Conservation (phyloP, 2,888 invertebrate genomes). For the Boloria selene region DNA sequence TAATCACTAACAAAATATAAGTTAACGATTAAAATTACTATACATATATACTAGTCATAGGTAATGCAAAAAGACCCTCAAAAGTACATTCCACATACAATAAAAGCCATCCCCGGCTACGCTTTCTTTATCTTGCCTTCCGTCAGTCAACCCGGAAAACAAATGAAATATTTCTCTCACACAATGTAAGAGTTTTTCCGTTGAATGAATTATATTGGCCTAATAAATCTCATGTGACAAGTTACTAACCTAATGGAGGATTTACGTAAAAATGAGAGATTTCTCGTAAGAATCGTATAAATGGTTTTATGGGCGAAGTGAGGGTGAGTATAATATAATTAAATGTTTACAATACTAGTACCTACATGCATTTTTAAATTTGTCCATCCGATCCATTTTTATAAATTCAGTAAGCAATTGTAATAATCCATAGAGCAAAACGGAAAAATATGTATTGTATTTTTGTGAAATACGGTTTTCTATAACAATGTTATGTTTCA, state of each 20-base stretch:
- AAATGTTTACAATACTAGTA: no score
- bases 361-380: no score
- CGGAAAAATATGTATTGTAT: not conserved
- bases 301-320: no score
- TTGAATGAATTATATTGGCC: slow-evolving; percentile 26
- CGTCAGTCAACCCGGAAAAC: slow-evolving; percentile 44
- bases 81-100: no score
- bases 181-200: slow-evolving; percentile 15
- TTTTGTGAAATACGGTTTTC: not conserved
- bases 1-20: no score
- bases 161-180: slow-evolving; percentile 51
- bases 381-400: no score
- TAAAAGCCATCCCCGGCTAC: slow-evolving; percentile 18
- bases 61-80: no score
- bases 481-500: not conserved
- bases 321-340: no score
- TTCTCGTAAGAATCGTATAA: not conserved
- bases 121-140: slow-evolving; percentile 28
- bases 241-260: slow-evolving; percentile 1
- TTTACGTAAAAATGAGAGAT: not conserved
- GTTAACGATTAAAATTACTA: no score
- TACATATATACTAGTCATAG: no score
- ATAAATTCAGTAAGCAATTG: no score
- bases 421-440: no score
- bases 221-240: slow-evolving; percentile 19